Base-by-base conservation (phyloP, 2,888 invertebrate genomes). In the Spodoptera littoralis region DNA sequence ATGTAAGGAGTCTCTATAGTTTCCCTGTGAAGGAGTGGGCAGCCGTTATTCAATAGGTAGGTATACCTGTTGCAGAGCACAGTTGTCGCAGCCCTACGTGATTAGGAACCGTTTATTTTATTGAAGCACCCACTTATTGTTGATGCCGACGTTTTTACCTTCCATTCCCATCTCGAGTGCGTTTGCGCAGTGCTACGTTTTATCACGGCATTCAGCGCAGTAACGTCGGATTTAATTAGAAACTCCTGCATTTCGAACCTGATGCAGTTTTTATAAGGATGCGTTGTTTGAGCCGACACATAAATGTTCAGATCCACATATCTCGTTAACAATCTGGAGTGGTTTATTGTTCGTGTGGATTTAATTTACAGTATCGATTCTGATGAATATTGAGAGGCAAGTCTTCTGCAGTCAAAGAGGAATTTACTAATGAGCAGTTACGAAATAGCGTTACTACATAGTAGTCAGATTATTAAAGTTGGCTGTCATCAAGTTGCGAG, bases 31-130 rank as follows among this genome's bases (percentile, higher is more conserved):
- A 61, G 24, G 30, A 66, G 44, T 47, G 49, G 68, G 68, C 51
- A 60, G 64, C 70, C 77, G 74, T 73, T 76, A 82, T 66, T 67
- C 69, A 73, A 77, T 70, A 69, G 63, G 54, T 61, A 73, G 52
- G 60, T 65, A 65, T 73, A 77, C 69, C 76, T 79, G 77, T 80
- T 71, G 63, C 79, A 56, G 57, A 69, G 68, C 69, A 76, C 73
- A 75, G 74, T 77, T 78, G 79, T 83, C 69, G 65, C 75, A 76
- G 68, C 80, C 74, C 79, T 77, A 80, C 73, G 80, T 83, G 86
- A 89, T 89, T 89, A 88, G 87, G 84, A 83, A 84, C 84, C 84
- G 88, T 88, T 90, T 90, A 90, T 87, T 91, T 91, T 90, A 90
- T 90, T 88, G 86, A 88, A 85, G 86, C 88, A 85, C 88, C 87